Evolutionary conservation across 2,113 vertebrate species (phyloP).

Genomic region (Emydocephalus ijimae): DNA sequence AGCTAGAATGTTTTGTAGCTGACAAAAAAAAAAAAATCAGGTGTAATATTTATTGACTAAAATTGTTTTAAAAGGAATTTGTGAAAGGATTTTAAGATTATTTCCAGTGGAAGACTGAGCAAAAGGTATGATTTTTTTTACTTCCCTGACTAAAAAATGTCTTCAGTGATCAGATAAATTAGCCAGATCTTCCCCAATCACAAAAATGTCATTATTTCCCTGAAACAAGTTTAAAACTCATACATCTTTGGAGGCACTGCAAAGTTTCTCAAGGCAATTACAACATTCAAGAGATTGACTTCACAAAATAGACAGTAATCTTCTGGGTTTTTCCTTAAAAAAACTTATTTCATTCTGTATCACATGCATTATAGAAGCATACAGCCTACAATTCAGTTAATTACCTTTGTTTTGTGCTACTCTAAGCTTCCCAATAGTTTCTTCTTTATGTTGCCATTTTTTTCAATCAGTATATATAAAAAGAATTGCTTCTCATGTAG

Average conservation of each 20-base stretch:
- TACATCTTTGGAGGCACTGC: background rate
- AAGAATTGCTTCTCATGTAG: constrained; percentile 1
- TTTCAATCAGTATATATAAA: background rate
- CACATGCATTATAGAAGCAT: background rate
- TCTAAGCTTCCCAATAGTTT: background rate
- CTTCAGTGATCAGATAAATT: background rate
- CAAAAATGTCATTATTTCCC: background rate
- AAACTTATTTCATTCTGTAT: background rate
- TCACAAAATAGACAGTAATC: background rate
- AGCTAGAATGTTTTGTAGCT: background rate
- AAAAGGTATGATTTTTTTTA: background rate
- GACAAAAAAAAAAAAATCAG: background rate
- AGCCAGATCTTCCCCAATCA: background rate
- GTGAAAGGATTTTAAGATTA: background rate
- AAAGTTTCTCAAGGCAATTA: background rate
- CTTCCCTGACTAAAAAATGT: background rate
- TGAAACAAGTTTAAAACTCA: background rate
- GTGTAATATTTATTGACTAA: background rate
- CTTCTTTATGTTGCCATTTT: background rate
- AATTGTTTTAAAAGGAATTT: background rate
- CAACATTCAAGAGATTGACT: background rate
- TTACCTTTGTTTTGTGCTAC: background rate
- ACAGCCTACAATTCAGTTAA: constrained; percentile 10
- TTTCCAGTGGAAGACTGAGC: background rate
- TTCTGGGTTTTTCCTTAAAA: background rate